Conservation (phyloP, 2,113 vertebrate species). For the Ciconia boyciana region DNA sequence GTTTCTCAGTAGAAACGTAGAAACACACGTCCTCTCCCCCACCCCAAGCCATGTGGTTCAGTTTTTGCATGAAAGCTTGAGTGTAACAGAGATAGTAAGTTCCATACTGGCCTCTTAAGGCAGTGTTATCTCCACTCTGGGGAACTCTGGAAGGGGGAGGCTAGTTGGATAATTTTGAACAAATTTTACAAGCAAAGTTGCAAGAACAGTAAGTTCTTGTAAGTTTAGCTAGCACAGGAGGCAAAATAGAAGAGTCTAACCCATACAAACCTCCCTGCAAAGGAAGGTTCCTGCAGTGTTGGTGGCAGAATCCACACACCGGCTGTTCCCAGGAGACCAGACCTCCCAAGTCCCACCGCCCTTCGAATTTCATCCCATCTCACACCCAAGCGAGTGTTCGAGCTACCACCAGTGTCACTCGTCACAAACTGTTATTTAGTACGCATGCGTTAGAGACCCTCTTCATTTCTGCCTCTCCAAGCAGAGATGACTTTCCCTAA, state of each 20-base stretch:
- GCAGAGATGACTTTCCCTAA: not conserved
- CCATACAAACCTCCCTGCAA: not conserved
- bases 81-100: not conserved
- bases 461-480: not conserved
- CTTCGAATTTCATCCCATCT: not conserved
- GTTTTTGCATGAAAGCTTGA: not conserved
- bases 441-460: rapidly evolving
- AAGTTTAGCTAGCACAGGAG: not conserved
- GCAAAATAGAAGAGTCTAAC: rapidly evolving
- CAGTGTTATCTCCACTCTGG: not conserved
- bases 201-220: not conserved
- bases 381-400: not conserved
- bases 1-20: not conserved
- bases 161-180: not conserved
- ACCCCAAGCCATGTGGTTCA: not conserved
- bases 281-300: not conserved
- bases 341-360: not conserved
- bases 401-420: not conserved
- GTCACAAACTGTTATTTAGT: not conserved
- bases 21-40: not conserved
- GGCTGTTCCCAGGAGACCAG: not conserved
- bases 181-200: not conserved
- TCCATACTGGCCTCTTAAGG: not conserved
- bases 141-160: not conserved
- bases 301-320: not conserved